These are phyloP conservation scores for Rhorus exstirpatorius DNA, from an alignment of 2,888 invertebrate species.

Conservation along the genomic window DNA sequence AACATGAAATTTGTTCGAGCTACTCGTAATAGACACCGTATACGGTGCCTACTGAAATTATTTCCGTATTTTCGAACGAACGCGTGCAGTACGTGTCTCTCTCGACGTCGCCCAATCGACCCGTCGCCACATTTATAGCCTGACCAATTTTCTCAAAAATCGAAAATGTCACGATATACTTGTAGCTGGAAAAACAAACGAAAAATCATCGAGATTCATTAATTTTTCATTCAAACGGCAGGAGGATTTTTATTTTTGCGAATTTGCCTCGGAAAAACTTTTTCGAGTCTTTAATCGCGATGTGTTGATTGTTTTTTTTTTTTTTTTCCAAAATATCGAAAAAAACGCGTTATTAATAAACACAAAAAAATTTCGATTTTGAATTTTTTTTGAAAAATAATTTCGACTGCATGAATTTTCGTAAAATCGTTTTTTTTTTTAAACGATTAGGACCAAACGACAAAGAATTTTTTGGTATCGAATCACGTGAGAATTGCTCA, in stretches of 20 bases:
- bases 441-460: too few relatives aligned
- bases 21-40: slow-evolving; percentile 79
- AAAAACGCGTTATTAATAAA: too few relatives aligned
- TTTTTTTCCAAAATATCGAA: neutral
- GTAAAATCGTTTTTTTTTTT: too few relatives aligned
- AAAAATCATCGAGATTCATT: neutral
- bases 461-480: too few relatives aligned
- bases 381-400: neutral
- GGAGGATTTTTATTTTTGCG: too few relatives aligned
- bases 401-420: neutral
- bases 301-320: too few relatives aligned
- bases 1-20: neutral
- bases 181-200: slow-evolving; percentile 74
- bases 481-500: too few relatives aligned
- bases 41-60: slow-evolving; percentile 76
- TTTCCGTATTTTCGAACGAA: slow-evolving; percentile 73
- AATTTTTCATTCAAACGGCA: too few relatives aligned
- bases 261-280: too few relatives aligned
- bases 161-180: slow-evolving; percentile 76
- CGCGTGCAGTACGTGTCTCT: slow-evolving; percentile 76
- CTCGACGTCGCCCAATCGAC: slow-evolving; percentile 77
- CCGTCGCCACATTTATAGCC: slow-evolving; percentile 68
- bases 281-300: too few relatives aligned
- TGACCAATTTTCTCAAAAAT: slow-evolving; percentile 78
- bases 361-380: neutral